A percentile compares a stretch with the other conserved stretches of the same genome.
phyloP scores from a whole-genome alignment of 2,888 invertebrate species.

The Zaprionus lineosus region DNA sequence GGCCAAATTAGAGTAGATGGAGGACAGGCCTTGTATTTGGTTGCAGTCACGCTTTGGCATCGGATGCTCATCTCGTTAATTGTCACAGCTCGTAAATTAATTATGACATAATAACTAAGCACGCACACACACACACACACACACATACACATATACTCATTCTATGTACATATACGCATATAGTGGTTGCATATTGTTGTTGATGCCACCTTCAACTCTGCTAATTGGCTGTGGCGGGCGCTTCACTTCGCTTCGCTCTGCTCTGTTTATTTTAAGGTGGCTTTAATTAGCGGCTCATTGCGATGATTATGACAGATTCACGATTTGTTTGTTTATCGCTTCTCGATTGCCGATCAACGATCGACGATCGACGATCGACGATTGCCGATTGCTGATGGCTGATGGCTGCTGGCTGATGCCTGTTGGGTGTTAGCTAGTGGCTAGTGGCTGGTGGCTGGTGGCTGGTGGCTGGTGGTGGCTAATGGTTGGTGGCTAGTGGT shows the following conservation, averaged over 20 bases:
- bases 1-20: conserved; percentile 26
- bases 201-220: conserved; percentile 66
- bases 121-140: conserved; percentile 14
- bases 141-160: conserved; percentile 1
- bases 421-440: no score
- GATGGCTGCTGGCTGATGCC: no score
- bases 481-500: no score
- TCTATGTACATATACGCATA: not conserved
- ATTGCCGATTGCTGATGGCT: conserved; percentile 10
- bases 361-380: conserved; percentile 1
- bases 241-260: conserved; percentile 42
- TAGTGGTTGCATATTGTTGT: conserved; percentile 33
- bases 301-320: conserved; percentile 26
- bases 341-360: conserved; percentile 6
- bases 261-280: conserved; percentile 73
- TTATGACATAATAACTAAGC: conserved; percentile 71
- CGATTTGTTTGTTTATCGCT: conserved; percentile 55
- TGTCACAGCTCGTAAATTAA: conserved; percentile 79
- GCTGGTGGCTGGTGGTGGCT: no score
- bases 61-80: conserved; percentile 67
- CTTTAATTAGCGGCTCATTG: conserved; percentile 73
- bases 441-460: no score
- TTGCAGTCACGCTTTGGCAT: conserved; percentile 59
- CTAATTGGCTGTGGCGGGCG: conserved; percentile 71
- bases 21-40: conserved; percentile 53